Base-by-base conservation (phyloP, 2,888 invertebrate species). In the Cephus runcator region DNA sequence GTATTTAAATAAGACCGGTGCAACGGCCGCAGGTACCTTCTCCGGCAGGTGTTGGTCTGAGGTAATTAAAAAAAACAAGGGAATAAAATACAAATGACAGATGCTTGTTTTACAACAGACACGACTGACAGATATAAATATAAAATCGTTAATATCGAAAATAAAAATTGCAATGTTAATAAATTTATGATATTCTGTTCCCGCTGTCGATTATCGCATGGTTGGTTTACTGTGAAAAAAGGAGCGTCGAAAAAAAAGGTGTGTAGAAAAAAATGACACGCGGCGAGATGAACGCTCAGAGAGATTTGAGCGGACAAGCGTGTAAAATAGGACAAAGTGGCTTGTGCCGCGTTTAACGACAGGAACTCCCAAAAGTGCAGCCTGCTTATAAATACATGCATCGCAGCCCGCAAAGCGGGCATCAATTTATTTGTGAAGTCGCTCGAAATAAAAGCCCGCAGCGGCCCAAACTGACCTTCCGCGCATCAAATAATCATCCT, bases 321-420 rank as follows among this genome's bases (percentile, higher is more conserved):
- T 56, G 56, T 4, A 56, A 56, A 56, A 56, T 56, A 56, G 56
- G 80, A 76, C 80, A 84, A 84, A 84, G 84, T 84, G 84, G 82
- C 81, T 81, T 80, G 84, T 80, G 84, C 81, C 82, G 75, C 82
- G 80, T 84, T 84, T 81, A 83, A 80, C 80, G 79, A 80, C 79
- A 80, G 84, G 84, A 84, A 84, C 83, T 84, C 84, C 84, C 84
- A 84, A 84, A 84, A 84, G 84, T 84, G 84, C 83, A 79, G 73
- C 69, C 35, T 80, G 76, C 78, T 84, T 81, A 81, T 78, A 78
- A 83, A 84, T 84, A 77, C 80, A 83, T 82, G 80, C 75, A 78
- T 73, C 75, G 75, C 56, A 23, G 56, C 56, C 23, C 40, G 69
- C 76, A 77, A 69, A 35, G 78, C 79, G 75, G 68, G 75, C 76